Evolutionary conservation across 2,113 vertebrate genomes (phyloP).

Genomic region (Phycodurus eques): DNA sequence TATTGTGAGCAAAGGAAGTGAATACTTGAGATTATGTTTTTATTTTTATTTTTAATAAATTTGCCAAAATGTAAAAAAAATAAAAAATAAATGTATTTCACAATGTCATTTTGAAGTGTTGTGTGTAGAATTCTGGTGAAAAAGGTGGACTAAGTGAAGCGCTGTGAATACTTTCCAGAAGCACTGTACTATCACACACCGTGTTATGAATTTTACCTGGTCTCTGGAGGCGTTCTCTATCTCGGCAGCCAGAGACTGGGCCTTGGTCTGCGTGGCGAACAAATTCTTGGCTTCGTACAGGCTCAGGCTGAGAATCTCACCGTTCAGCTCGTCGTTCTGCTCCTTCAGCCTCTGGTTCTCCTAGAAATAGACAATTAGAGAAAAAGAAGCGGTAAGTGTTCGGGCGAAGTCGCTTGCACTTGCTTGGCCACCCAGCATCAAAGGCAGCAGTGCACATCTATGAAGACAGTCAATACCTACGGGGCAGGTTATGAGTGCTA

Average conservation of each 20-base stretch:
- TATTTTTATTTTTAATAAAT: too few species aligned
- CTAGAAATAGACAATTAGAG: conserved; percentile 58
- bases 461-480: conserved; percentile 41
- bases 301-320: conserved; percentile 95
- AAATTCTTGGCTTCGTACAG: conserved; percentile 95
- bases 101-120: not conserved
- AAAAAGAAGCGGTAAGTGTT: not conserved
- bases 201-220: conserved; percentile 75
- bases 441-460: conserved; percentile 44
- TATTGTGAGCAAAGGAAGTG: too few species aligned
- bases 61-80: too few species aligned
- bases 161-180: not conserved
- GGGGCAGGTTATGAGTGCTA: conserved; percentile 60
- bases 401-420: conserved; percentile 15
- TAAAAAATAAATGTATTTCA: not conserved
- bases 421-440: conserved; percentile 33
- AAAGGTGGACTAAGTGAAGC: not conserved
- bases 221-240: conserved; percentile 94
- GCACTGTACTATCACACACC: not conserved
- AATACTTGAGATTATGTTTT: too few species aligned
- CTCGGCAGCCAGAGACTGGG: conserved; percentile 94
- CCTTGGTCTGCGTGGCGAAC: conserved; percentile 94
- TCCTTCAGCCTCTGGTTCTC: conserved; percentile 94
- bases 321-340: conserved; percentile 94
- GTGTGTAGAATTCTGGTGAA: not conserved